Conservation (phyloP, 2,113 vertebrate species). For the Thymallus thymallus region DNA sequence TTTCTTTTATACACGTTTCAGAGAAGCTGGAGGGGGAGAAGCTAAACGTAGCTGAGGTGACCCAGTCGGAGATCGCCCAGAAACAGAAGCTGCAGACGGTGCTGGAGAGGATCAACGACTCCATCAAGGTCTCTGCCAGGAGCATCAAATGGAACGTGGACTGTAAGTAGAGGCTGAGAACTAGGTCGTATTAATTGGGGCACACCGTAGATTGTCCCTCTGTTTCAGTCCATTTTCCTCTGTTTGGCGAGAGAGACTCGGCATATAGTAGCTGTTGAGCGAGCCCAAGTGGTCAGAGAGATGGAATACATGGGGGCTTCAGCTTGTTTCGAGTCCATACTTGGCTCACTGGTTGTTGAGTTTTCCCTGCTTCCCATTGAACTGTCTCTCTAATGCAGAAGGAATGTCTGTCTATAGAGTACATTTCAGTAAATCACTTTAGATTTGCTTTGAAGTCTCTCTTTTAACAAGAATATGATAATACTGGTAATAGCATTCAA, state of each 20-base stretch:
- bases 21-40: conserved; percentile 89
- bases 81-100: conserved; percentile 96
- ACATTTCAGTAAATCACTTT: neutral
- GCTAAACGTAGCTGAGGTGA: conserved; percentile 95
- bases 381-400: neutral
- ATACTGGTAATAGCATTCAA: neutral
- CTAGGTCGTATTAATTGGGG: neutral
- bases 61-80: conserved; percentile 92
- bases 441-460: neutral
- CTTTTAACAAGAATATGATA: neutral
- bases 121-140: conserved; percentile 88
- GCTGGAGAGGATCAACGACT: conserved; percentile 88
- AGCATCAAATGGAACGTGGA: conserved; percentile 90
- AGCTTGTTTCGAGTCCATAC: neutral
- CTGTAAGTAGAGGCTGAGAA: conserved; percentile 74
- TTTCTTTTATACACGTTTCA: conserved; percentile 42
- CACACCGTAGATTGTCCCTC: too few species aligned
- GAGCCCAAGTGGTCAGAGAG: neutral
- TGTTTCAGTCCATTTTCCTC: too few species aligned
- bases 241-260: too few species aligned
- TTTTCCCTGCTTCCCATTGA: neutral
- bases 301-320: neutral
- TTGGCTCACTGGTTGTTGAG: neutral
- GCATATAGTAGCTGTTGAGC: too few species aligned
- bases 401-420: neutral